These are phyloP conservation scores for Triops cancriformis DNA, from an alignment of 1,140 invertebrate species.

Conservation along the genomic window DNA sequence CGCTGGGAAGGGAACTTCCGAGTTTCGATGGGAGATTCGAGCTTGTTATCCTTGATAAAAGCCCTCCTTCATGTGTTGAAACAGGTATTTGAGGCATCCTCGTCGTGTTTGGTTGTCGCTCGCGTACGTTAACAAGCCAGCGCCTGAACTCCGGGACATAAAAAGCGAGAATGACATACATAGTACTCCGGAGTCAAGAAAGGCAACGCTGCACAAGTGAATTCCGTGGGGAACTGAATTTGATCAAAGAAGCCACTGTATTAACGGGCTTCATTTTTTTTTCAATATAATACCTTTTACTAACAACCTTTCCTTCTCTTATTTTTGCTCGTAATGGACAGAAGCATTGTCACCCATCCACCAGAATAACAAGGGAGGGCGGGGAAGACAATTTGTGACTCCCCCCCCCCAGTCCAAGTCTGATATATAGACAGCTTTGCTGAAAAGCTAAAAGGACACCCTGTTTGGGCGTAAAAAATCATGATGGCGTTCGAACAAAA, in stretches of 20 bases:
- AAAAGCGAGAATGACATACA: neutral
- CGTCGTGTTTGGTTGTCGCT: neutral
- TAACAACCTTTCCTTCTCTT: neutral
- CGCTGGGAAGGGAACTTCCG: no score
- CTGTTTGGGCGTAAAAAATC: neutral
- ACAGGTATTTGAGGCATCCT: neutral
- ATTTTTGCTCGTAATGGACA: neutral
- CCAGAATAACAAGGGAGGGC: neutral
- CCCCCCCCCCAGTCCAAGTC: neutral
- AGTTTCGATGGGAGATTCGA: neutral
- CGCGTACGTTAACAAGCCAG: neutral
- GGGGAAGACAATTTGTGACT: neutral
- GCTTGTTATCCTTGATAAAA: constrained; percentile 11
- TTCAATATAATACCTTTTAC: neutral
- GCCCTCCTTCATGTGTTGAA: neutral
- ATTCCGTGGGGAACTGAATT: neutral
- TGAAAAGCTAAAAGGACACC: neutral
- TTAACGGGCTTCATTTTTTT: neutral
- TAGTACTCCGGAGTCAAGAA: neutral
- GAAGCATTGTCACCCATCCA: neutral
- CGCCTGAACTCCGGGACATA: neutral
- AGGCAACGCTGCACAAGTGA: neutral
- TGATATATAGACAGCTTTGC: neutral
- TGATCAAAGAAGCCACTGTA: neutral
- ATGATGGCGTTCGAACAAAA: neutral